phyloP scores from a whole-genome alignment of 2,113 vertebrate genomes.

The Heterochromis multidens region DNA sequence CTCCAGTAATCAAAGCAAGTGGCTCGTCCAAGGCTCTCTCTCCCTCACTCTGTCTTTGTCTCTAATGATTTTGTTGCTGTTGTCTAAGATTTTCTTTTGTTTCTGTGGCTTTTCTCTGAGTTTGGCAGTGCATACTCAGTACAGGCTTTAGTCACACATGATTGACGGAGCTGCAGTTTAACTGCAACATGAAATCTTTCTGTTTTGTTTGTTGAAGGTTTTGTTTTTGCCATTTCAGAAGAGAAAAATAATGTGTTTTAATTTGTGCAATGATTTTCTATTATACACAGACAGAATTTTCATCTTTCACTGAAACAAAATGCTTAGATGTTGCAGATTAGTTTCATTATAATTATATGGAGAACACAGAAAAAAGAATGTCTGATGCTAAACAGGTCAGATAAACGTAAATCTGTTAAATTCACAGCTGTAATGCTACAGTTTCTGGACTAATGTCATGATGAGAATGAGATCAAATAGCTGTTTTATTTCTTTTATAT shows the following conservation, averaged over 20 bases:
- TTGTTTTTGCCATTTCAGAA: background rate
- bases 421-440: background rate
- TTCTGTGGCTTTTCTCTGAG: background rate
- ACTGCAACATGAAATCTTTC: background rate
- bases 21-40: slow-evolving; percentile 46
- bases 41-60: background rate
- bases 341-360: background rate
- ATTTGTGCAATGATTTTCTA: background rate
- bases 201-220: background rate
- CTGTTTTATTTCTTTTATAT: background rate
- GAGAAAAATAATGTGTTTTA: background rate
- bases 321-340: background rate
- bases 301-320: background rate
- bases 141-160: background rate
- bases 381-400: background rate
- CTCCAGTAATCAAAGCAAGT: slow-evolving; percentile 93
- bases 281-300: background rate
- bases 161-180: background rate
- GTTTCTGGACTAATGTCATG: background rate
- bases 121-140: background rate
- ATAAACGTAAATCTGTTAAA: background rate
- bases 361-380: background rate
- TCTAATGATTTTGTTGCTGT: background rate
- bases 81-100: background rate
- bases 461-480: background rate